Conservation (phyloP, 2,888 invertebrate genomes). For the Diabrotica balteata region DNA sequence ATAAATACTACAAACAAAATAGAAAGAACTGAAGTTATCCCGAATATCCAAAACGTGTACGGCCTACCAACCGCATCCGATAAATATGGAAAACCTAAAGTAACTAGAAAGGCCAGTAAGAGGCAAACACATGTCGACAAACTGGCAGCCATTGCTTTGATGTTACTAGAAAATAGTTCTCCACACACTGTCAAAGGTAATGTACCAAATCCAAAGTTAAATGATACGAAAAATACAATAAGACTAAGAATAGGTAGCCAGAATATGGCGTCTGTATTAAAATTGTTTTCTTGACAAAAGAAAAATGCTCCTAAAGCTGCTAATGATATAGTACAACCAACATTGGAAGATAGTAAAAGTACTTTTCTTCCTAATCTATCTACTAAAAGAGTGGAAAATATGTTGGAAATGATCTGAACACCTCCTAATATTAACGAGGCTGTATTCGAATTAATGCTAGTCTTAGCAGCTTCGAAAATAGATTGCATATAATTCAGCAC, state of each 20-base stretch:
- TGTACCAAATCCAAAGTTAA: conserved; percentile 74
- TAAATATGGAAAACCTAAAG: conserved; percentile 32
- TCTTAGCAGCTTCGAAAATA: conserved; percentile 65
- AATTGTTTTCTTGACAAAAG: conserved; percentile 11
- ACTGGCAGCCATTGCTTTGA: conserved; percentile 69
- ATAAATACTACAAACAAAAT: conserved; percentile 26
- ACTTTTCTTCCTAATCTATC: conserved; percentile 77
- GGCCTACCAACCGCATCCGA: conserved; percentile 27
- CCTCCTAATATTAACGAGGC: conserved; percentile 78
- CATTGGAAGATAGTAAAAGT: conserved; percentile 72
- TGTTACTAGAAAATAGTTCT: conserved; percentile 79
- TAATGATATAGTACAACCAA: conserved; percentile 70
- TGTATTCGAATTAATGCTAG: conserved; percentile 62
- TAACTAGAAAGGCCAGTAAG: conserved; percentile 31
- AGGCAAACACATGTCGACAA: conserved; percentile 28
- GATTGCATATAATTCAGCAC: conserved; percentile 76
- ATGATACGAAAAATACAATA: conserved; percentile 73
- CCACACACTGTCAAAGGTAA: conserved; percentile 83
- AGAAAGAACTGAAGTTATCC: background rate
- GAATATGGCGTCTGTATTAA: conserved; percentile 56
- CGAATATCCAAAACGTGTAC: conserved; percentile 28
- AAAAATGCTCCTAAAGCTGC: conserved; percentile 76
- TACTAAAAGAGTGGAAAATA: conserved; percentile 75
- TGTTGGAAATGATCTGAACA: conserved; percentile 76
- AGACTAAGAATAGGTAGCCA: conserved; percentile 76